phyloP scores from a whole-genome alignment of 2,888 invertebrate genomes.

The Tenthredo distinguenda region DNA sequence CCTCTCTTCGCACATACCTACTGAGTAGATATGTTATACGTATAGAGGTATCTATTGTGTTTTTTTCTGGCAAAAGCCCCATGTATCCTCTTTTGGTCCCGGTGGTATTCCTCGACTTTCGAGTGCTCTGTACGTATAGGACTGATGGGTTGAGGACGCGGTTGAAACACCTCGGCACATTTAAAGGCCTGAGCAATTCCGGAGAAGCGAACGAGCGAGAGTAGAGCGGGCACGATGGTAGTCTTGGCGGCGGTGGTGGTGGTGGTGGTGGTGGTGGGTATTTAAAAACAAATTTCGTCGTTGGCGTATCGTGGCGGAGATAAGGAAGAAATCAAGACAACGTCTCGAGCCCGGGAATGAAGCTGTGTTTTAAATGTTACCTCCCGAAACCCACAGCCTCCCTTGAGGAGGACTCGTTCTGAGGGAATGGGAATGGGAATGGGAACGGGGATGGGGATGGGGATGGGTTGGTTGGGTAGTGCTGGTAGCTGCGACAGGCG shows the following conservation, averaged over 20 bases:
- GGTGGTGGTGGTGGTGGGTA: conserved; percentile 30
- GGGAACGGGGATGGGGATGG: not conserved
- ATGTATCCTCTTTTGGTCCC: not conserved
- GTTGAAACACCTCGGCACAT: conserved; percentile 44
- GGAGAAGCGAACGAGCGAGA: conserved; percentile 24
- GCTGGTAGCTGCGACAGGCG: conserved; percentile 46
- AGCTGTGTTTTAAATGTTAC: conserved; percentile 61
- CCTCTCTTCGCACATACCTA: not conserved
- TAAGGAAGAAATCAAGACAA: conserved; percentile 54
- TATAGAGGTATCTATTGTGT: not conserved
- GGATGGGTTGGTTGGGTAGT: conserved; percentile 15
- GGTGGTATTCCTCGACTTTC: not conserved
- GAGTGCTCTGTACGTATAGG: not conserved
- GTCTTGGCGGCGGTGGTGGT: not conserved
- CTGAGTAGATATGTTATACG: not conserved
- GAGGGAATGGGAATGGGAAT: conserved; percentile 29
- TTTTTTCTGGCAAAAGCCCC: not conserved
- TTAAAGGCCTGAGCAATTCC: conserved; percentile 47
- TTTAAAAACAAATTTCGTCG: conserved; percentile 54
- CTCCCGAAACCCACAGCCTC: conserved; percentile 46
- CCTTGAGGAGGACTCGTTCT: conserved; percentile 44
- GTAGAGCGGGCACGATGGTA: not conserved
- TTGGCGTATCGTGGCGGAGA: conserved; percentile 50
- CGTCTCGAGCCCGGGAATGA: conserved; percentile 56
- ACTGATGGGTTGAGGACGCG: conserved; percentile 24